phyloP scores from a whole-genome alignment of 2,888 invertebrate species.

The Papilio protenor region DNA sequence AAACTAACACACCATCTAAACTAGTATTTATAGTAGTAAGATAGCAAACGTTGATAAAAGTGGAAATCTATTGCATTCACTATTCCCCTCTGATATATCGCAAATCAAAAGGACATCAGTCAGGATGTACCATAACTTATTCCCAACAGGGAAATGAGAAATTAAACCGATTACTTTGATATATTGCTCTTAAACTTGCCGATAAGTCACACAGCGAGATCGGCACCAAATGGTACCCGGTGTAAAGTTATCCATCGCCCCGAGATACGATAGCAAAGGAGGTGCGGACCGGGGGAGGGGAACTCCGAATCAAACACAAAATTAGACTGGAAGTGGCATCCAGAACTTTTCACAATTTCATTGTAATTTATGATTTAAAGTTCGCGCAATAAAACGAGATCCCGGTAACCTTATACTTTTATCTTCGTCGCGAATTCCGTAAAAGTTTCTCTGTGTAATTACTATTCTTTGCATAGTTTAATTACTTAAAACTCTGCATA shows the following conservation, averaged over 20 bases:
- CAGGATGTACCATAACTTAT: slow-evolving; percentile 73
- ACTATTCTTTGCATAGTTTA: slow-evolving; percentile 24
- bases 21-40: too few species aligned
- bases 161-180: slow-evolving; percentile 84
- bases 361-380: slow-evolving; percentile 43
- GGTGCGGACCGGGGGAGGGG: slow-evolving; percentile 43
- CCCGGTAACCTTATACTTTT: slow-evolving; percentile 27
- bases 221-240: slow-evolving; percentile 78
- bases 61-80: background rate
- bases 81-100: slow-evolving; percentile 46
- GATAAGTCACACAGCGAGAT: slow-evolving; percentile 80
- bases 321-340: slow-evolving; percentile 54
- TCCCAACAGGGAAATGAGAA: slow-evolving; percentile 80
- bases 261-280: slow-evolving; percentile 54
- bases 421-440: slow-evolving; percentile 18
- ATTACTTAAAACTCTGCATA: slow-evolving; percentile 18
- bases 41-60: background rate
- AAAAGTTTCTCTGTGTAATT: slow-evolving; percentile 24
- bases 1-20: too few species aligned
- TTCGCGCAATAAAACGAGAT: slow-evolving; percentile 30
- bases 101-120: slow-evolving; percentile 69
- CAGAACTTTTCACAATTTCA: slow-evolving; percentile 46
- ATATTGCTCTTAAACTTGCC: slow-evolving; percentile 81
- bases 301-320: slow-evolving; percentile 58
- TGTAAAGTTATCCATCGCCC: slow-evolving; percentile 79